Conservation (phyloP, 2,888 invertebrate genomes). For the Julus scanicus region DNA sequence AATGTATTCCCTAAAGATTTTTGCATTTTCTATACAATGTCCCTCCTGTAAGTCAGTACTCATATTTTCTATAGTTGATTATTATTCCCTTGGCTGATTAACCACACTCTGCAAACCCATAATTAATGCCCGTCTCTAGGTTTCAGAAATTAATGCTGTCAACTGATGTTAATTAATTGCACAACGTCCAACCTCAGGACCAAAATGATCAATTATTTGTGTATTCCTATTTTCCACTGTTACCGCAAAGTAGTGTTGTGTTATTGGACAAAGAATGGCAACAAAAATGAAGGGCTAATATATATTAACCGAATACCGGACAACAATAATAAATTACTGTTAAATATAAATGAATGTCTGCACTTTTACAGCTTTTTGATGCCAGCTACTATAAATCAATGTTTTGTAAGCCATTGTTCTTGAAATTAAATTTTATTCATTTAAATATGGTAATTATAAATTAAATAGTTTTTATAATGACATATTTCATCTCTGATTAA, state of each 20-base stretch:
- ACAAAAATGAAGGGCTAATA: neutral
- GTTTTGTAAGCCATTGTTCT: too few relatives aligned
- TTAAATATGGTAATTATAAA: too few relatives aligned
- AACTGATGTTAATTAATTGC: slow-evolving; percentile 40
- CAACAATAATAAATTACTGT: neutral
- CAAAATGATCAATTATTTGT: slow-evolving; percentile 43
- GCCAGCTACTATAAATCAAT: neutral
- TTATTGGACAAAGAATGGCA: neutral
- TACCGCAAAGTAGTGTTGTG: neutral
- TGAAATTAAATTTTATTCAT: too few relatives aligned
- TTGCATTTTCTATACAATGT: neutral
- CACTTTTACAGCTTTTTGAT: slow-evolving; percentile 19
- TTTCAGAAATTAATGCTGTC: slow-evolving; percentile 20
- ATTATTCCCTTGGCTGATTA: slow-evolving; percentile 27
- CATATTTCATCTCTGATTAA: too few relatives aligned
- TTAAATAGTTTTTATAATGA: too few relatives aligned
- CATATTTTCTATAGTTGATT: neutral
- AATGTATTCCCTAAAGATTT: slow-evolving; percentile 7
- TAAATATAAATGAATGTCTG: slow-evolving; percentile 8
- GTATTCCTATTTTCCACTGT: neutral
- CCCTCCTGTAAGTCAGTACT: neutral
- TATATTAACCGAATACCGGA: neutral
- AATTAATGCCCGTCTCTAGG: slow-evolving; percentile 2
- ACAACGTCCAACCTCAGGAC: slow-evolving; percentile 28
- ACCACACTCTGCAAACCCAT: neutral